Conservation (phyloP, 2,113 vertebrate species). For the Scomber scombrus region DNA sequence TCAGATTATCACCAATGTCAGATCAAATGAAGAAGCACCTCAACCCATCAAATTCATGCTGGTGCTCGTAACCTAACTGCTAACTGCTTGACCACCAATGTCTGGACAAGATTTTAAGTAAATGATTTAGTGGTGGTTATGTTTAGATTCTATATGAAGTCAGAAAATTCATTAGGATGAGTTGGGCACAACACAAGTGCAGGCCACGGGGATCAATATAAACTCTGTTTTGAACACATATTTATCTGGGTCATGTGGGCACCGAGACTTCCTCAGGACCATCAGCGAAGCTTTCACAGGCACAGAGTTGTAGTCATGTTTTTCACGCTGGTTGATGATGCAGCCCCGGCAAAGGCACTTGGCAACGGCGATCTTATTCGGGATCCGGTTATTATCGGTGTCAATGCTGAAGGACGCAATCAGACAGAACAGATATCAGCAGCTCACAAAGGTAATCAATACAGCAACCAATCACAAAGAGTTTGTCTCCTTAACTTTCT, state of each 20-base stretch:
- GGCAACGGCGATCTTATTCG: constrained; percentile 79
- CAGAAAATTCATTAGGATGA: too few relatives aligned
- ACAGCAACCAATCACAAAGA: neutral
- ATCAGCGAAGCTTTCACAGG: constrained; percentile 69
- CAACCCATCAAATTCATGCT: too few relatives aligned
- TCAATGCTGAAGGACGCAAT: constrained; percentile 73
- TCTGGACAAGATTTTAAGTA: too few relatives aligned
- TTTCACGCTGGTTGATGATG: constrained; percentile 73
- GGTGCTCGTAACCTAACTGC: too few relatives aligned
- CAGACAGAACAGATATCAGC: neutral
- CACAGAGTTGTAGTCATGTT: constrained; percentile 81
- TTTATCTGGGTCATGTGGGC: accelerated
- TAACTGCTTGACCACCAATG: too few relatives aligned
- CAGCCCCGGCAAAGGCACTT: constrained; percentile 87
- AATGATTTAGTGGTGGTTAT: too few relatives aligned
- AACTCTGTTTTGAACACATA: constrained; percentile 65
- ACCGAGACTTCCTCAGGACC: constrained; percentile 79
- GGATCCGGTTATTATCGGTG: constrained; percentile 77
- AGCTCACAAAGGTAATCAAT: neutral
- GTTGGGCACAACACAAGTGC: constrained; percentile 85
- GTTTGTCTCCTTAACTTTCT: too few relatives aligned
- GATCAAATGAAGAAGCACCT: too few relatives aligned
- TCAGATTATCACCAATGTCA: too few relatives aligned
- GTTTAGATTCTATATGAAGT: too few relatives aligned
- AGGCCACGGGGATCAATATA: constrained; percentile 84